Base-by-base conservation (phyloP, 2,888 invertebrate genomes). In the Macaria notata region DNA sequence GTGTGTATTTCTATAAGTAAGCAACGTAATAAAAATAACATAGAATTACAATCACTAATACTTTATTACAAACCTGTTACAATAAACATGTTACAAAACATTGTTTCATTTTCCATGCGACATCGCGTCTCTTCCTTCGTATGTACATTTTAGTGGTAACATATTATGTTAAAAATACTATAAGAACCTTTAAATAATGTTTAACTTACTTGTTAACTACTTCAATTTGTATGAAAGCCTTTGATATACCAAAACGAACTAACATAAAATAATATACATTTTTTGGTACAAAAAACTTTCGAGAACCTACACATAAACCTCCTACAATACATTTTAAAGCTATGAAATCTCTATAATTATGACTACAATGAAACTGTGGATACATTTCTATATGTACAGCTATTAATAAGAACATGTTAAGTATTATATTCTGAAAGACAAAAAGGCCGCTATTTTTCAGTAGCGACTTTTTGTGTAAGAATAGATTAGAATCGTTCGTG, bases 281-380 rank as follows among this genome's bases (percentile, higher is more conserved):
- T 85, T 91, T 91, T 88, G 90, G 89, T 88, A 87, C 78, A 86
- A 82, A 51, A 46, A 89, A 84, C 87, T 87, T 89, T 80, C 84
- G 78, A 73, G 71, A 66, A 49, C 50, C 44, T 50, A 44, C 7
- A 29, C 33, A 43, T 19, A 19, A 19, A 19, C 19, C 19, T 68
- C 76, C 75, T 75, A 75, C 74, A 81, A 69, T 57, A 73, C 75
- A 79, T 75, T 70, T 88, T 91, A 91, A 91, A 91, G 91, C 91
- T 91, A 88, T 86, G 19, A 71, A 81, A 79, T 84, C 78, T 85
- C 84, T 81, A 68, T 76, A 67, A 75, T 51, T 84, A 86, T 90
- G 88, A 91, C 89, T 90, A 86, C 72, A 83, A 78, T 78, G 78
- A 83, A 83, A 79, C 71, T 83, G 78, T 71, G 76, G 73, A 76